Percentiles rank a stretch among this genome's conserved stretches.
Conservation (phyloP, 2,797 vertebrate species). For the Pristis pectinata region DNA sequence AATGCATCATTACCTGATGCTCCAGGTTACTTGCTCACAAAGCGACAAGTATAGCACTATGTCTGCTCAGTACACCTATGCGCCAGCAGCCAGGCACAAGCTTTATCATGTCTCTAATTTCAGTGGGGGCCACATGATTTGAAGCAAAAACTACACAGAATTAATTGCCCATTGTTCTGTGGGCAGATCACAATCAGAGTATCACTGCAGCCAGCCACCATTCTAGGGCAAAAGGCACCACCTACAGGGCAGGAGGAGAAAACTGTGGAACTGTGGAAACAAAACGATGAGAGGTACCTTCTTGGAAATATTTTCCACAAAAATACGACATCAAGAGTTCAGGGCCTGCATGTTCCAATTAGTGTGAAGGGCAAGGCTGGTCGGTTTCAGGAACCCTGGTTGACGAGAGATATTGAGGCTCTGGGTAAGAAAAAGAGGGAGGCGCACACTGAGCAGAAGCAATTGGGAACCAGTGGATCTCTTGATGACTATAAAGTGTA, state of each 20-base stretch:
- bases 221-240: not conserved
- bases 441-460: too few relatives aligned
- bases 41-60: not conserved
- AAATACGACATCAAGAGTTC: too few relatives aligned
- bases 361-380: too few relatives aligned
- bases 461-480: too few relatives aligned
- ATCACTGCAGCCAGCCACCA: not conserved
- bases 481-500: too few relatives aligned
- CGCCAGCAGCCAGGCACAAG: not conserved
- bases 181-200: not conserved
- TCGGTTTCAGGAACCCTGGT: too few relatives aligned
- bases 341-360: too few relatives aligned
- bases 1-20: not conserved
- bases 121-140: not conserved
- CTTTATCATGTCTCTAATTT: not conserved
- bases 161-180: not conserved
- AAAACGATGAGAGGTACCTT: too few relatives aligned
- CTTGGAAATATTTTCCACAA: too few relatives aligned
- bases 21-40: not conserved
- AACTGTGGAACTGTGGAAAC: not conserved
- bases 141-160: not conserved
- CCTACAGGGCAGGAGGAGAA: not conserved
- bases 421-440: too few relatives aligned
- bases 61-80: not conserved
- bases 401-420: too few relatives aligned